A percentile compares a stretch with the other conserved stretches of the same genome.
phyloP scores from a whole-genome alignment of 2,888 invertebrate genomes.

The Euzetes globulus region DNA sequence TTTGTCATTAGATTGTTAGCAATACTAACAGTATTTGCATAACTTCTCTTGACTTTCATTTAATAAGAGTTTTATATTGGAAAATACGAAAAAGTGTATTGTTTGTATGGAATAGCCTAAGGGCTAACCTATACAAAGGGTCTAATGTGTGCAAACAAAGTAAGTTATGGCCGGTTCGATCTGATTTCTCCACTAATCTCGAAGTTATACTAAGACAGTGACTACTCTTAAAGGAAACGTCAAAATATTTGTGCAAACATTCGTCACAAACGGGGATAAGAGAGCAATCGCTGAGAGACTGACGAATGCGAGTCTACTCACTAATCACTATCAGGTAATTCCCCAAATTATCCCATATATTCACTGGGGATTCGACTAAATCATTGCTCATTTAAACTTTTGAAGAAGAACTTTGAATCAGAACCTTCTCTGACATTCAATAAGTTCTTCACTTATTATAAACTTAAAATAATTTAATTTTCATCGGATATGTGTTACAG shows the following conservation, averaged over 20 bases:
- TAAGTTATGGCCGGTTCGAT: constrained; percentile 14
- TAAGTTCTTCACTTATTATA: no score
- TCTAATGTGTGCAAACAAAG: constrained; percentile 9
- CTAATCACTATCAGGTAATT: not conserved
- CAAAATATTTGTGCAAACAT: not conserved
- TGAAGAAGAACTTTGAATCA: not conserved
- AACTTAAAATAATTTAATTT: no score
- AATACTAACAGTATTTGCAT: no score
- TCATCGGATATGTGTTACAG: no score
- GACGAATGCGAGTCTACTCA: constrained; percentile 2
- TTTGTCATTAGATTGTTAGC: no score
- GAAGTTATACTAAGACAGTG: not conserved
- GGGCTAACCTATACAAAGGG: not conserved
- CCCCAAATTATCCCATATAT: not conserved
- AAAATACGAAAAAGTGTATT: constrained; percentile 6
- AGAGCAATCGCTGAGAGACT: constrained; percentile 6
- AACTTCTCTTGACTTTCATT: no score
- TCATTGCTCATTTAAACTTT: not conserved
- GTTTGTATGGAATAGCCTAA: not conserved
- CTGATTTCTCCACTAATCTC: not conserved
- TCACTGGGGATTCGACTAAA: not conserved
- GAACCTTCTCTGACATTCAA: not conserved
- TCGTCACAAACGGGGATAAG: constrained; percentile 10
- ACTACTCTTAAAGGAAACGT: not conserved
- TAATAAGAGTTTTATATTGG: not conserved